Conservation (phyloP, 2,797 vertebrate genomes). For the Dryobates pubescens region DNA sequence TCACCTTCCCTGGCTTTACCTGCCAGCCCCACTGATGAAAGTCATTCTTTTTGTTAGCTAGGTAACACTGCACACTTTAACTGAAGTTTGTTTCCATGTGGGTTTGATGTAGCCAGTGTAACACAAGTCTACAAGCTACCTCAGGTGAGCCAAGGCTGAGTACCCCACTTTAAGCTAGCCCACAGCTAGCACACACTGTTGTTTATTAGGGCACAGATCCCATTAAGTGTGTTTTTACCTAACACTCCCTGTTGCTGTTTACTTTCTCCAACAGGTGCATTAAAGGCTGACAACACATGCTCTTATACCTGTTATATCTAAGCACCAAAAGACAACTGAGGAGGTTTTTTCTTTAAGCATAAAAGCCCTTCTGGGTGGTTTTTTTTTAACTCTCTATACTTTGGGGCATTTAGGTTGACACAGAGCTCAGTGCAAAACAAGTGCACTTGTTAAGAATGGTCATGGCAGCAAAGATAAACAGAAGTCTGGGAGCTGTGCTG, state of each 20-base stretch:
- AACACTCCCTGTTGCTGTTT: background rate
- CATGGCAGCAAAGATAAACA: background rate
- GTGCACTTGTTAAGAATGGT: background rate
- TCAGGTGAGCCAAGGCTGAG: background rate
- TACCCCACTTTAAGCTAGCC: background rate
- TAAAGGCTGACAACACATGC: background rate
- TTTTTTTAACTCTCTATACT: background rate
- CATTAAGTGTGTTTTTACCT: background rate
- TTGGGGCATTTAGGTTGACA: background rate
- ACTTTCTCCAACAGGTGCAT: background rate
- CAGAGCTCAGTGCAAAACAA: background rate
- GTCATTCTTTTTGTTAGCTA: background rate
- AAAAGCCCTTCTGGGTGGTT: background rate
- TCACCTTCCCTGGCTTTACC: background rate
- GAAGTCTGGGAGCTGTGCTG: background rate
- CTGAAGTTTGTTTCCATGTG: background rate
- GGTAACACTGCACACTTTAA: background rate
- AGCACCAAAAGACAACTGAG: background rate
- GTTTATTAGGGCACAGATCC: background rate
- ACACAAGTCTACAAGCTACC: background rate
- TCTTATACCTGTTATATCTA: background rate
- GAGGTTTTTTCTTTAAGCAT: background rate
- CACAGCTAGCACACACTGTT: background rate
- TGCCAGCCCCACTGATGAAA: background rate
- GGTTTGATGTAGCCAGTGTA: background rate